Evolutionary conservation across 2,113 vertebrate genomes (phyloP).

Genomic region (Stegastes partitus): DNA sequence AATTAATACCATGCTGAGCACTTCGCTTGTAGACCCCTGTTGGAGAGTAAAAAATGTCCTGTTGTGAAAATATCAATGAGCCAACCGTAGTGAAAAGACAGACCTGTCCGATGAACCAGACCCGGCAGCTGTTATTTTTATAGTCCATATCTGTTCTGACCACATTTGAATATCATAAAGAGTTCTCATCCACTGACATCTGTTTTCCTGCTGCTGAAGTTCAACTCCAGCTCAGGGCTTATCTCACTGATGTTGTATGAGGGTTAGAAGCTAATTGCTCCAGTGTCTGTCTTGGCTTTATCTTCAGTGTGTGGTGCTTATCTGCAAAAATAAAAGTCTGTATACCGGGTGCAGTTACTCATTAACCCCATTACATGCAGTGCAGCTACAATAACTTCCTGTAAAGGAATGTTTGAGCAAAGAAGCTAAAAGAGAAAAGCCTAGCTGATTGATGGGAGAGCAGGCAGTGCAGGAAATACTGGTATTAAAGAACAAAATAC

Average conservation of each 20-base stretch:
- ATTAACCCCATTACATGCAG: constrained; percentile 36
- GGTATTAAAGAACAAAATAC: constrained; percentile 48
- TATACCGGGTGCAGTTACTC: constrained; percentile 31
- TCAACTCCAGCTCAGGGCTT: constrained; percentile 25
- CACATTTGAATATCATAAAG: constrained; percentile 28
- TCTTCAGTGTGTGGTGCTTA: constrained; percentile 35
- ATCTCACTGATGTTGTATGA: constrained; percentile 27
- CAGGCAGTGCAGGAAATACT: constrained; percentile 47
- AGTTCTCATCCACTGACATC: neutral
- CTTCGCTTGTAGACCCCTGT: neutral
- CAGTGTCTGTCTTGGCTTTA: constrained; percentile 13
- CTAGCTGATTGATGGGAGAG: constrained; percentile 23
- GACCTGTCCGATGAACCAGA: constrained; percentile 1
- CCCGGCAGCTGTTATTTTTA: constrained; percentile 23
- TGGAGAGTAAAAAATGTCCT: neutral
- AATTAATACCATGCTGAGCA: neutral
- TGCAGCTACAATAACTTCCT: constrained; percentile 4
- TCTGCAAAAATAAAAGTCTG: constrained; percentile 35
- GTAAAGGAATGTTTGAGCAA: constrained; percentile 36
- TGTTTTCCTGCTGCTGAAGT: constrained; percentile 39
- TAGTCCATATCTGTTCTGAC: neutral
- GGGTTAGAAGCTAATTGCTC: constrained; percentile 37
- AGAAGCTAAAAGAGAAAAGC: constrained; percentile 8
- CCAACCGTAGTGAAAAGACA: neutral
- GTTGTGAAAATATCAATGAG: neutral